These are phyloP conservation scores for Eretmochelys imbricata DNA, from an alignment of 2,113 vertebrate genomes.

Conservation along the genomic window DNA sequence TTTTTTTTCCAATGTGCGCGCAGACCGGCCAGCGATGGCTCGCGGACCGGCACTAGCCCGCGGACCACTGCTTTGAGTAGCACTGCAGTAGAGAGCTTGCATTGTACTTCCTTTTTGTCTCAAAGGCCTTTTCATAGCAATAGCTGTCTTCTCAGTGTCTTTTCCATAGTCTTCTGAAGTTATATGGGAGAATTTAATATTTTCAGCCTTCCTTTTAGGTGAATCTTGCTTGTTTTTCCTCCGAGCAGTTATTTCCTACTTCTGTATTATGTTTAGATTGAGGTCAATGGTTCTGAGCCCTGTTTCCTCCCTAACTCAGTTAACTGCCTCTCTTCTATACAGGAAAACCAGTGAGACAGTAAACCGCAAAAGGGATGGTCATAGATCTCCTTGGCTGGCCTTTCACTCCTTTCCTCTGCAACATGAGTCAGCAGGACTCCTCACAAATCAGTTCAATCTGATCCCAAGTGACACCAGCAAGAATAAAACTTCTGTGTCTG, in stretches of 20 bases:
- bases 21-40: too few relatives aligned
- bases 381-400: constrained; percentile 52
- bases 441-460: neutral
- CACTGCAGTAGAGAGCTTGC: neutral
- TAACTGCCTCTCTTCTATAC: neutral
- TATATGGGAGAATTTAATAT: constrained; percentile 67
- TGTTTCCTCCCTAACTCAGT: constrained; percentile 51
- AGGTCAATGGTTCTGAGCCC: constrained; percentile 53
- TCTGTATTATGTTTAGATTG: constrained; percentile 51
- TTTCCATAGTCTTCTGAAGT: constrained; percentile 59
- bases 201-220: constrained; percentile 55
- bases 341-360: constrained; percentile 38
- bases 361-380: constrained; percentile 21
- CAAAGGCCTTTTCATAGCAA: neutral
- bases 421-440: constrained; percentile 41
- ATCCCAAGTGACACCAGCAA: neutral
- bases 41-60: too few relatives aligned
- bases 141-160: constrained; percentile 2
- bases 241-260: constrained; percentile 55
- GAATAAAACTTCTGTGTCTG: neutral
- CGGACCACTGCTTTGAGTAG: too few relatives aligned
- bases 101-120: neutral
- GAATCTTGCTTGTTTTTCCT: constrained; percentile 50
- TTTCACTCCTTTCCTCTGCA: neutral
- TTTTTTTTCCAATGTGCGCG: too few relatives aligned